These are phyloP conservation scores for Dione vanillae DNA, from an alignment of 2,888 invertebrate genomes.

Conservation along the genomic window DNA sequence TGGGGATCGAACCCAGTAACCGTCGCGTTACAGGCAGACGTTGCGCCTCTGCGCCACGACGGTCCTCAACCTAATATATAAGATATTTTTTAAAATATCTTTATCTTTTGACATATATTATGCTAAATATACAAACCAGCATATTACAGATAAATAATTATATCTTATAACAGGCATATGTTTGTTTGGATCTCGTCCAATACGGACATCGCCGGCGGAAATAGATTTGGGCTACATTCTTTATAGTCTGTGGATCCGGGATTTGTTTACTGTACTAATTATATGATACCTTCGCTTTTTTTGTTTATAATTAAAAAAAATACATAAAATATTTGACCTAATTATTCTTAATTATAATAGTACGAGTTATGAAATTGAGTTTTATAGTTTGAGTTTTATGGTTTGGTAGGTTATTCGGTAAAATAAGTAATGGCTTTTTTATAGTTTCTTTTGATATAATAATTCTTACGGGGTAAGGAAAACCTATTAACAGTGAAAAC, in stretches of 20 bases:
- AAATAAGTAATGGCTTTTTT: no score
- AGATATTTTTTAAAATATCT: no score
- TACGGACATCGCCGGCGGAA: slow-evolving; percentile 55
- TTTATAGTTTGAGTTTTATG: no score
- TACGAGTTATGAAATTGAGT: background rate
- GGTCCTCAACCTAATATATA: no score
- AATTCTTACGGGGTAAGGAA: no score
- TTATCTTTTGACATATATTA: no score
- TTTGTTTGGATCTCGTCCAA: slow-evolving; percentile 52
- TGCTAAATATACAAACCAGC: background rate
- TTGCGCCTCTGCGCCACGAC: no score
- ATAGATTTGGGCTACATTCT: slow-evolving; percentile 56
- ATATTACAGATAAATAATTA: slow-evolving; percentile 29
- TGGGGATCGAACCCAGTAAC: no score
- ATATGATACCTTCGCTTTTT: slow-evolving; percentile 6
- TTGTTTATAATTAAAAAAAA: background rate
- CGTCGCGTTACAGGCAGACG: no score
- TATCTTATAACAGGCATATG: slow-evolving; percentile 25
- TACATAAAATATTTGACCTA: slow-evolving; percentile 8
- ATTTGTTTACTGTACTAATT: slow-evolving; percentile 35
- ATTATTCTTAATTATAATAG: slow-evolving; percentile 1
- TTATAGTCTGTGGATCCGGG: slow-evolving; percentile 52
- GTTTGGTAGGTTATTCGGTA: background rate
- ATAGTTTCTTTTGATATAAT: no score
- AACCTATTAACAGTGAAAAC: no score